Evolutionary conservation across 1,140 invertebrate genomes (phyloP), one percentile per base, ranked within the genome.

Genomic region (Wiebesia pumilae): DNA sequence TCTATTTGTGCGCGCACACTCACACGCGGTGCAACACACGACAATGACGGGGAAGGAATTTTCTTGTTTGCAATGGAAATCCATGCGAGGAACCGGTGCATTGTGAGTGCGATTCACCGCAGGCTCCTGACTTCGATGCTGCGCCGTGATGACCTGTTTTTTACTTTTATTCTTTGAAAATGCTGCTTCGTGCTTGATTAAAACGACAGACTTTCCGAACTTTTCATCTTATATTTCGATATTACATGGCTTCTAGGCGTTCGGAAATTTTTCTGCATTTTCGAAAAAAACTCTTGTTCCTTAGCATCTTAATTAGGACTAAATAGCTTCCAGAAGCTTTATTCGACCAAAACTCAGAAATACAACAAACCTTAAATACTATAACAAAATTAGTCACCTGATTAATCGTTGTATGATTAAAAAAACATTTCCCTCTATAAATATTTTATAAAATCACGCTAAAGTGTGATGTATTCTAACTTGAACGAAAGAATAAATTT

Each of bases 51-150:
- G 58, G 62, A 27, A 83, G 54, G 54, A 81, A 81, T 81, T 86
- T 86, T 86, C 81, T 83, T 14, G 54, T 83, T 87, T 87, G 58
- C 85, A 87, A 79, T 87, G 73, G 62, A 83, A 43, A 87, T 78
- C 12, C 30, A 65, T 27, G 30, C 65, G 30, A 12, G 54, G 43
- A 30, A n/a, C 35, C 71, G 24, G 54, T 54, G 62, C 40, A 38
- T 79, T 80, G 47, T 33, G n/a, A 69, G 33, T 69, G 67, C 67
- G 30, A 35, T 33, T 43, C 43, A n/a, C 47, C 47, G 27, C 43
- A 51, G 24, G 14, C 40, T 19, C 35, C 3, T 38, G 71, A 75
- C 6, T 69, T 75, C 71, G 35, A 75, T 77, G 24, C 75, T 30
- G 43, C 12, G 75, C 43, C 27, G 58, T 62, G 58, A 62, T 62